Evolutionary conservation across 2,888 invertebrate species (phyloP).

Genomic region (Himalopsyche kuldschensis): DNA sequence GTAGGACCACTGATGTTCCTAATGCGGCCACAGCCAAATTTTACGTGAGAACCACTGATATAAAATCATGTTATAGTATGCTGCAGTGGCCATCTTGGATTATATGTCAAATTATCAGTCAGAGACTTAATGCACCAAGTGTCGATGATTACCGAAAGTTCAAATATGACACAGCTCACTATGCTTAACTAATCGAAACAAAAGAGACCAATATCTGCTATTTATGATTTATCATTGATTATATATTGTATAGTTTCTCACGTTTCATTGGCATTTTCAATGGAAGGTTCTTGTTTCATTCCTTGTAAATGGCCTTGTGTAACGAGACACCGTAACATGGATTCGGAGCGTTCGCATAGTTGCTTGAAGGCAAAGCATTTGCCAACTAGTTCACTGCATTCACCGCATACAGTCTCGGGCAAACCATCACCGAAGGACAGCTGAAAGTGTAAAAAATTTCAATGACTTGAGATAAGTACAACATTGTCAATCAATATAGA

Average conservation of each 20-base stretch:
- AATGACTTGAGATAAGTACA: neutral
- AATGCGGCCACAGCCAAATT: no score
- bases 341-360: slow-evolving; percentile 52
- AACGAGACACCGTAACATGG: slow-evolving; percentile 35
- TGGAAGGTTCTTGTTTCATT: slow-evolving; percentile 23
- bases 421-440: slow-evolving; percentile 39
- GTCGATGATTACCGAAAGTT: no score
- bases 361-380: slow-evolving; percentile 51
- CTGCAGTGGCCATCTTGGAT: no score
- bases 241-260: neutral
- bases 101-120: no score
- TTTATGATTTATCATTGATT: no score
- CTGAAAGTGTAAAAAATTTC: slow-evolving; percentile 23
- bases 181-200: no score
- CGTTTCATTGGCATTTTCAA: neutral
- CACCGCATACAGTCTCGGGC: slow-evolving; percentile 41
- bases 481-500: neutral
- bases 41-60: no score
- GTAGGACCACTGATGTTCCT: no score
- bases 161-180: no score
- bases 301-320: slow-evolving; percentile 32
- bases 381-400: slow-evolving; percentile 42
- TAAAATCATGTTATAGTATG: no score
- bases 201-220: no score
- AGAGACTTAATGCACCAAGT: no score